These are phyloP conservation scores for Temnothorax unifasciatus DNA, from an alignment of 2,888 invertebrate species.

Conservation along the genomic window DNA sequence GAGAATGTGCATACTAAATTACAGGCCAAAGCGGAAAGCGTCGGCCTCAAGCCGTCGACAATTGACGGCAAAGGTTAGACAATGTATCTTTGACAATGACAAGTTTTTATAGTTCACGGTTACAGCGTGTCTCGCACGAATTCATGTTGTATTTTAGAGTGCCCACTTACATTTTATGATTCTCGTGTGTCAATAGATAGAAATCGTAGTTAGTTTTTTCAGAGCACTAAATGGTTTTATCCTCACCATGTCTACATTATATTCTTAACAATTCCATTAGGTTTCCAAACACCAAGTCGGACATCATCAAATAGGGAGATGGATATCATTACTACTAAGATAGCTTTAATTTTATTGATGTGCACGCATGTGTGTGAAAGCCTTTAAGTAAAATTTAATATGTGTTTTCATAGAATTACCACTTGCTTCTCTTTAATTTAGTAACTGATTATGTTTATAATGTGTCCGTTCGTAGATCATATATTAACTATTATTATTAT, in stretches of 20 bases:
- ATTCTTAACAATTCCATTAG: conserved; percentile 43
- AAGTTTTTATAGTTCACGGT: conserved; percentile 57
- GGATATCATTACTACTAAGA: conserved; percentile 7
- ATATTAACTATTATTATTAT: conserved; percentile 9
- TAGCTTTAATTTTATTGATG: conserved; percentile 27
- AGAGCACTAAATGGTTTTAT: conserved; percentile 12
- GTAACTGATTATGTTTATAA: background rate
- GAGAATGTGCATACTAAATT: conserved; percentile 97
- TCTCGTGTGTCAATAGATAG: conserved; percentile 18
- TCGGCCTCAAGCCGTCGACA: conserved; percentile 87
- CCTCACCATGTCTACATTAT: conserved; percentile 9
- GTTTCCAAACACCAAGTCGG: background rate
- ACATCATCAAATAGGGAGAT: conserved; percentile 9
- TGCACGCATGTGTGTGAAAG: conserved; percentile 24
- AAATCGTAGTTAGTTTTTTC: conserved; percentile 1
- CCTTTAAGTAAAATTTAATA: conserved; percentile 11
- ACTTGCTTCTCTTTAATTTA: conserved; percentile 22
- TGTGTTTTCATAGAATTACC: conserved; percentile 9
- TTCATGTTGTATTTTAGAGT: conserved; percentile 66
- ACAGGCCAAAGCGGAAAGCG: conserved; percentile 96
- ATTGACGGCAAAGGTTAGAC: conserved; percentile 86
- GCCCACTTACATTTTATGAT: conserved; percentile 55
- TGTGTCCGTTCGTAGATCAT: conserved; percentile 1
- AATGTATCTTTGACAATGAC: conserved; percentile 62
- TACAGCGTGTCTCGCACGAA: conserved; percentile 72